Evolutionary conservation across 2,888 invertebrate species (phyloP), one percentile per base, ranked within the genome.

Genomic region (Pteria penguin): DNA sequence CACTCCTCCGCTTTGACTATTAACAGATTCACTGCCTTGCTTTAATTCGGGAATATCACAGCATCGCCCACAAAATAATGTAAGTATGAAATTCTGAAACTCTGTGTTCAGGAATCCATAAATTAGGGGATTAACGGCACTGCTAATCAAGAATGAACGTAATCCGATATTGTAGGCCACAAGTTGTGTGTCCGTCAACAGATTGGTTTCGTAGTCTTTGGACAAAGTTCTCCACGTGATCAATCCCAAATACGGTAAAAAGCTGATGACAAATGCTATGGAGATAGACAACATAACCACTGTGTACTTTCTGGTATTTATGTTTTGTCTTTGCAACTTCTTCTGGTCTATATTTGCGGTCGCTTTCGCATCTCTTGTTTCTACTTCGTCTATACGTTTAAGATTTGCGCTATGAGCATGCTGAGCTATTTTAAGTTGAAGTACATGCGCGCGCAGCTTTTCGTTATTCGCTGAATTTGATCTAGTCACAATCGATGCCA

Each of bases 91-190:
- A 27, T 75, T 69, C 68, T 81, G 76, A 52, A 84, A 84, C 26
- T 81, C 76, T 1, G 81, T 79, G 69, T 84, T 84, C 11, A 81
- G 76, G 18, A 82, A 80, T 14, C 84, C 84, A 33, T 84, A 84
- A 1, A 84, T 81, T 0, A 84, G 33, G 2, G 84, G 84, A 57
- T 84, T 84, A 5, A 81, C 32, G 0, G 82, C 76, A 58, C 79
- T 79, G 52, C 80, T 82, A 1, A 84, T 58, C 33, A 84, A 77
- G 27, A 80, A 74, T 4, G 84, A 84, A 0, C 84, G 65, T 2
- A 82, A 65, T 5, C 76, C 79, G 11, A 84, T 80, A 24, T 81
- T 75, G 55, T 77, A 82, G 8, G 75, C 57, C 1, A 80, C 61
- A 22, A 81, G 77, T 55, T 73, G 77, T 0, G 76, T 52, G n/a